Conservation (phyloP, 1,140 invertebrate genomes). For the Aphelinus atriplicis region DNA sequence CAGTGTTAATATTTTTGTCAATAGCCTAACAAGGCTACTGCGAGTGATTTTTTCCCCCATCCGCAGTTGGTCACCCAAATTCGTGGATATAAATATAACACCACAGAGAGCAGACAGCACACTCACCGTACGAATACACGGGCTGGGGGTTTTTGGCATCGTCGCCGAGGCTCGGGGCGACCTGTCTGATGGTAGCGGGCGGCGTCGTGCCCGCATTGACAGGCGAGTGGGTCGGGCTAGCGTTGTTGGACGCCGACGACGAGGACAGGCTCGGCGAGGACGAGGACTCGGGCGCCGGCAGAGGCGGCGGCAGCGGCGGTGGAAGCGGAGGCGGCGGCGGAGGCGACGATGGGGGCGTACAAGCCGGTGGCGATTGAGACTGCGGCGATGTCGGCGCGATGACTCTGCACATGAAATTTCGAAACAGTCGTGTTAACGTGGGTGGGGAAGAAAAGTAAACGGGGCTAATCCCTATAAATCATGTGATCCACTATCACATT, state of each 20-base stretch:
- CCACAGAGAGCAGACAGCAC: background rate
- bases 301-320: conserved; percentile 45
- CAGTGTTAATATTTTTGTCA: no score
- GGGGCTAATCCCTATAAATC: no score
- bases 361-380: conserved; percentile 40
- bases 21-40: no score
- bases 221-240: conserved; percentile 44
- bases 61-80: no score
- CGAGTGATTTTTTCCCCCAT: no score
- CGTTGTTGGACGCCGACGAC: conserved; percentile 43
- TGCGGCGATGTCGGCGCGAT: conserved; percentile 29
- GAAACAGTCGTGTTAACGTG: no score
- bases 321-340: conserved; percentile 52
- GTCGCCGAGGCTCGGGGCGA: conserved; percentile 22
- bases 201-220: conserved; percentile 38
- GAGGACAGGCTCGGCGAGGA: conserved; percentile 21
- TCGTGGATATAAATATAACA: no score
- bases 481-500: no score
- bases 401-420: no score
- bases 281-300: conserved; percentile 26
- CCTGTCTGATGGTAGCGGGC: conserved; percentile 42
- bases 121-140: conserved; percentile 50
- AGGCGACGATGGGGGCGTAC: conserved; percentile 53
- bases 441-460: no score
- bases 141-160: conserved; percentile 33